Base-by-base conservation (phyloP, 2,888 invertebrate species). In the Cryptocephalus primarius region DNA sequence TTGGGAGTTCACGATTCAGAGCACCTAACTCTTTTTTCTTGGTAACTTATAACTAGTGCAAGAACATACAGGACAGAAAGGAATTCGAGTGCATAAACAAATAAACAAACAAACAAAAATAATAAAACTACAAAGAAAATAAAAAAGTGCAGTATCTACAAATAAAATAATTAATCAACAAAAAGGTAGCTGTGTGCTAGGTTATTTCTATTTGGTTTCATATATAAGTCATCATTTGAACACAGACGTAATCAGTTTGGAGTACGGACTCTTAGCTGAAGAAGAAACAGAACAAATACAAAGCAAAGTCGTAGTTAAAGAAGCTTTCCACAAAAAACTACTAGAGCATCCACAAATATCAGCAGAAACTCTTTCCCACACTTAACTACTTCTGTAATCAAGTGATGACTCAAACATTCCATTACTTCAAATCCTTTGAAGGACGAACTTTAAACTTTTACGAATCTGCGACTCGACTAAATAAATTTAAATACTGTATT, bases 71-170 rank as follows among this genome's bases (percentile, higher is more conserved):
- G 39, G 32, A 22, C 22, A 22, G 22, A 22, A 22, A 22, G 22
- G 22, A 22, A 22, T 10, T 13, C 33, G 40, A 43, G 22, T 47
- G 39, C 34, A 45, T 45, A 50, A 46, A 49, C 40, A 41, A 41
- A 47, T 43, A 45, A 45, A 46, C 39, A 45, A 52, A 52, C 52
- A 52, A 52, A 52, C 47, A 48, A 49, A 54, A 49, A 51, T 36
- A 48, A 49, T 32, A 51, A 39, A 40, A 47, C 54, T 52, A 54
- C 52, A 47, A 48, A 48, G 44, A 45, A 42, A 53, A 46, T 46
- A 46, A 51, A 50, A 50, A 47, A 51, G 53, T 51, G 52, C 53
- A 47, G 32, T 53, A 55, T 50, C 56, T 57, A 58, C 56, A 55
- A 52, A 55, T 48, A 46, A 53, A 53, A 54, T 46, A 48, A 55